phyloP scores from a whole-genome alignment of 2,797 vertebrate genomes.

The Hylomyscus alleni region DNA sequence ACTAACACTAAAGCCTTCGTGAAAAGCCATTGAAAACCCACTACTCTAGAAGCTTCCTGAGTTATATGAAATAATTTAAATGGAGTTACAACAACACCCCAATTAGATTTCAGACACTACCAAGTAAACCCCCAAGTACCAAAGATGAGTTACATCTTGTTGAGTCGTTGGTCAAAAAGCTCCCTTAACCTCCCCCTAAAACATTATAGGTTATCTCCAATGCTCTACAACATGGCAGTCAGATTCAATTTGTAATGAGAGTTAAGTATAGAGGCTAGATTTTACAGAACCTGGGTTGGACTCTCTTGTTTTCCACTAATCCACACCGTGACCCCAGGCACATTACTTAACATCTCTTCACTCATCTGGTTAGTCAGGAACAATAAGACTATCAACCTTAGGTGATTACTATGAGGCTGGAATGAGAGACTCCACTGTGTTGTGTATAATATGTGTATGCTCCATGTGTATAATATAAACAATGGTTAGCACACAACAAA shows the following conservation, averaged over 20 bases:
- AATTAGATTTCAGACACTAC: not conserved
- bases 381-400: not conserved
- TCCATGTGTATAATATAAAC: not conserved
- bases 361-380: conserved; percentile 11
- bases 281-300: conserved; percentile 41
- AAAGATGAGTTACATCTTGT: not conserved
- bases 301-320: not conserved
- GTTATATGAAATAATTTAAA: not conserved
- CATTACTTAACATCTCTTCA: not conserved
- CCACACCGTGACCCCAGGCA: not conserved
- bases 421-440: not conserved
- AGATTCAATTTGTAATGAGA: not conserved
- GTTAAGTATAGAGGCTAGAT: not conserved
- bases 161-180: not conserved
- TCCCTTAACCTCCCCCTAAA: not conserved
- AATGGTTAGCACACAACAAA: not conserved
- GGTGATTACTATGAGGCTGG: not conserved
- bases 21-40: not conserved
- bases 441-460: not conserved
- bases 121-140: not conserved
- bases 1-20: not conserved
- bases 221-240: too few relatives aligned
- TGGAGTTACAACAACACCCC: not conserved
- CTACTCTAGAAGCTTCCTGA: not conserved
- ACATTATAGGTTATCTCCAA: too few relatives aligned